phyloP scores from a whole-genome alignment of 92 coral and sea anemone species.

The Bergia sp. region DNA sequence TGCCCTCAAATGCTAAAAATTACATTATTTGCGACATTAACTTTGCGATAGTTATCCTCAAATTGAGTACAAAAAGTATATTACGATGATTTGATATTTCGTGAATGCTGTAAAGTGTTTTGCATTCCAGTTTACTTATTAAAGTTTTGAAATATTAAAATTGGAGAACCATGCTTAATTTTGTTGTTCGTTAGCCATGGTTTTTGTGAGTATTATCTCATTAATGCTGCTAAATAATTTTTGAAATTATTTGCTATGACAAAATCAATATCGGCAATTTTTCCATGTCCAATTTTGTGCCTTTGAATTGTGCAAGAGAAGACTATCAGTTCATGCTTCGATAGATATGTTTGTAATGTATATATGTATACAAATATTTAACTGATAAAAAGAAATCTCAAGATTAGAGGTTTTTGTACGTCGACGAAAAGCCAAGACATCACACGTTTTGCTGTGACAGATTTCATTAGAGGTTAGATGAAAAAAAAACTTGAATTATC shows the following conservation, averaged over 20 bases:
- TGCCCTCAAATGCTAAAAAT: neutral
- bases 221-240: constrained; percentile 3
- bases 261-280: neutral
- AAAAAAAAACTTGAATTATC: neutral
- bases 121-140: constrained; percentile 14
- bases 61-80: neutral
- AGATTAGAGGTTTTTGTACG: neutral
- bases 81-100: neutral
- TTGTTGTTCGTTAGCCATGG: constrained; percentile 11
- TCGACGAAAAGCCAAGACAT: neutral
- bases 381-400: neutral
- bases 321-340: neutral
- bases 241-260: neutral
- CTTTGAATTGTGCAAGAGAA: neutral
- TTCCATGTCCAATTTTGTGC: neutral
- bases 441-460: neutral
- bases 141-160: constrained; percentile 28
- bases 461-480: neutral
- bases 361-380: neutral
- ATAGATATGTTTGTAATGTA: neutral
- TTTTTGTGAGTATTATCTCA: constrained; percentile 10
- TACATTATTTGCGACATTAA: neutral
- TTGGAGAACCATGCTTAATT: constrained; percentile 21
- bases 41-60: neutral
- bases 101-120: neutral